Conservation (phyloP, 2,888 invertebrate genomes). For the Polydesmus complanatus region DNA sequence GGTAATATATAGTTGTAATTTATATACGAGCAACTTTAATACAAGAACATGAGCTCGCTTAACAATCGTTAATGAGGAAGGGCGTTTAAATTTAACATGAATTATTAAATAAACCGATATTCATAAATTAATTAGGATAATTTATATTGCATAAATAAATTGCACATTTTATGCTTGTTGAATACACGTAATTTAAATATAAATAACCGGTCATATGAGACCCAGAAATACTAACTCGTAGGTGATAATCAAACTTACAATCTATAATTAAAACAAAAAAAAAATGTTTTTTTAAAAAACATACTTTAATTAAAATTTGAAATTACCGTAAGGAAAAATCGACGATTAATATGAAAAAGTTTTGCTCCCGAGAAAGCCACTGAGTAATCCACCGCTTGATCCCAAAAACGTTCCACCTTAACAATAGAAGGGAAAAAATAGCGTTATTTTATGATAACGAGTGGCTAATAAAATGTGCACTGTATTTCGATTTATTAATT, state of each 20-base stretch:
- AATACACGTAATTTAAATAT: no score
- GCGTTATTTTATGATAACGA: not conserved
- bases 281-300: not conserved
- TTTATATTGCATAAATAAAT: no score
- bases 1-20: no score
- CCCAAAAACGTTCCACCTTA: constrained; percentile 10
- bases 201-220: not conserved
- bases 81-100: no score
- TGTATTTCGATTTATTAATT: no score
- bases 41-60: no score
- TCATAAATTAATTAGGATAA: no score
- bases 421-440: not conserved
- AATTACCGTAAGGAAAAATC: constrained; percentile 1
- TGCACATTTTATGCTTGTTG: no score
- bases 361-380: constrained; percentile 1
- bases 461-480: no score
- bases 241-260: not conserved
- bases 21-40: no score
- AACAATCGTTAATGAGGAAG: no score
- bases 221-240: constrained; percentile 5
- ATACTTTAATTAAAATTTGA: not conserved
- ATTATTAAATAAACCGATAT: no score
- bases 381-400: constrained; percentile 5
- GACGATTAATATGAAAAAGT: not conserved
- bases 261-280: not conserved